These are phyloP conservation scores for Helicolenus hilgendorfi DNA, from an alignment of 2,797 vertebrate genomes.

Conservation along the genomic window DNA sequence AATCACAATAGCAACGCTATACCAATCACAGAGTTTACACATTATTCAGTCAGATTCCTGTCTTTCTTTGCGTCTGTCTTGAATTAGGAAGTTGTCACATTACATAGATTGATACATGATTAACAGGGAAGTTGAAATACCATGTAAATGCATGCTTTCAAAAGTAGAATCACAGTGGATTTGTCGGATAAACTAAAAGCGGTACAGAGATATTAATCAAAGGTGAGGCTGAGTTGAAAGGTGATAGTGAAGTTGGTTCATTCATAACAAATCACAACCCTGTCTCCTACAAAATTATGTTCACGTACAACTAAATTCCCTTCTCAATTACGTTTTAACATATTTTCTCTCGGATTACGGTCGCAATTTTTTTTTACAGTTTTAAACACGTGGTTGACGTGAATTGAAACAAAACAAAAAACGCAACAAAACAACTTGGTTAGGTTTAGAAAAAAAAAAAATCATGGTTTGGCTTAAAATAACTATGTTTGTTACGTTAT, in stretches of 20 bases:
- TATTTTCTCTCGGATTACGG: too few relatives aligned
- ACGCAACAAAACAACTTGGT: too few relatives aligned
- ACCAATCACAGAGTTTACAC: slow-evolving; percentile 3
- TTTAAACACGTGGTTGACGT: too few relatives aligned
- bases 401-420: neutral
- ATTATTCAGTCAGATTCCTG: neutral
- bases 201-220: neutral
- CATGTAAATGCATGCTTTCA: neutral
- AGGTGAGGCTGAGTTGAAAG: neutral
- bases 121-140: neutral
- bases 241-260: neutral
- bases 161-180: neutral
- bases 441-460: neutral
- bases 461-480: neutral
- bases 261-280: neutral
- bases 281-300: neutral
- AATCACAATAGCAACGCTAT: slow-evolving; percentile 2
- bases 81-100: slow-evolving; percentile 1
- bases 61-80: neutral
- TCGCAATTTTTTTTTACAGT: too few relatives aligned
- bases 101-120: neutral
- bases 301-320: too few relatives aligned
- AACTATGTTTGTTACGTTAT: neutral
- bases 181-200: slow-evolving; percentile 4
- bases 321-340: too few relatives aligned